Percentiles rank a stretch among this genome's conserved stretches.
Evolutionary conservation across 2,797 vertebrate genomes (phyloP).

Genomic region (Vespertilio murinus): DNA sequence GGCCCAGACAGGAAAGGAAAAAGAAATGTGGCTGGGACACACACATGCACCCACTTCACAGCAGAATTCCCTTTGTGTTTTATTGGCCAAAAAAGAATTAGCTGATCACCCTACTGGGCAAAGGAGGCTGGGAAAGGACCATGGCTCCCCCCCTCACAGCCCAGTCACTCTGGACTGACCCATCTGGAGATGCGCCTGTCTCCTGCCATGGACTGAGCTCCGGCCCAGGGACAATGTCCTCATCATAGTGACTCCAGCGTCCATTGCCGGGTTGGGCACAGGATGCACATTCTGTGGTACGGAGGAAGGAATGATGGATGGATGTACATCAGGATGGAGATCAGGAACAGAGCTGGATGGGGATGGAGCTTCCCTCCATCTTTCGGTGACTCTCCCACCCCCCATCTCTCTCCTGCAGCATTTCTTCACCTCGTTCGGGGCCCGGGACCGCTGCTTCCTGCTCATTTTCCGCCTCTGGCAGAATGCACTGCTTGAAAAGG

Average conservation of each 20-base stretch:
- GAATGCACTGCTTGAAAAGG: conserved; percentile 94
- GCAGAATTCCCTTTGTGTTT: not conserved
- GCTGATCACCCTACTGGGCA: not conserved
- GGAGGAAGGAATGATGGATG: not conserved
- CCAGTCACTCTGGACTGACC: not conserved
- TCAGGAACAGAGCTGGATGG: not conserved
- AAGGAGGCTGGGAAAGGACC: not conserved
- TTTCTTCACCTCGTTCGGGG: conserved; percentile 95
- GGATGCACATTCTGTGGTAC: not conserved
- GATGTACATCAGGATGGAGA: not conserved
- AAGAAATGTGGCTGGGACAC: not conserved
- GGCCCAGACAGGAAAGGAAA: not conserved
- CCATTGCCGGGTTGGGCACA: not conserved
- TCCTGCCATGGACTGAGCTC: not conserved
- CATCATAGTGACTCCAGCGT: fast-evolving
- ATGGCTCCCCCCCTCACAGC: not conserved
- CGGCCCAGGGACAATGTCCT: not conserved
- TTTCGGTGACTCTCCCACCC: fast-evolving
- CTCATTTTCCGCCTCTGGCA: conserved; percentile 96
- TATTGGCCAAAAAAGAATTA: not conserved
- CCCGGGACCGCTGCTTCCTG: conserved; percentile 94
- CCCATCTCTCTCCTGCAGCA: conserved; percentile 83
- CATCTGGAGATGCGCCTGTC: not conserved
- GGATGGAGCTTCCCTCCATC: not conserved
- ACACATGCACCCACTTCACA: not conserved